Percentiles rank a stretch among this genome's conserved stretches.
Evolutionary conservation across 2,888 invertebrate species (phyloP).

Genomic region (Cryptocheilus praepositus): DNA sequence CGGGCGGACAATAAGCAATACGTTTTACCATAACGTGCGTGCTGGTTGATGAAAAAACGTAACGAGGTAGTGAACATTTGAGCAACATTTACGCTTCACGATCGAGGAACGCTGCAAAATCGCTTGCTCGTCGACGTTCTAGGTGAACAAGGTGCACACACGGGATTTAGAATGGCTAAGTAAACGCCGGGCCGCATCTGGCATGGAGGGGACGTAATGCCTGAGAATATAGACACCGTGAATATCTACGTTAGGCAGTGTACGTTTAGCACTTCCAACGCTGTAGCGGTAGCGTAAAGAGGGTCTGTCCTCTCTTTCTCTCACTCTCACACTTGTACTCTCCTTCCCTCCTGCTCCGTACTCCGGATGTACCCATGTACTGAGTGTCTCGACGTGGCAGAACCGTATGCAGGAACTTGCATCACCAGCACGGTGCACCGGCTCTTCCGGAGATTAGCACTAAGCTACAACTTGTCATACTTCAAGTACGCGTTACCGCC

Average conservation of each 20-base stretch:
- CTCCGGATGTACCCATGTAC: neutral
- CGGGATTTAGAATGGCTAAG: constrained; percentile 57
- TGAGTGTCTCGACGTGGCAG: constrained; percentile 12
- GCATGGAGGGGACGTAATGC: constrained; percentile 54
- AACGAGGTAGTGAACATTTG: too few species aligned
- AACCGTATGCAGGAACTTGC: too few species aligned
- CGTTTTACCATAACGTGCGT: too few species aligned
- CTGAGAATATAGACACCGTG: constrained; percentile 39
- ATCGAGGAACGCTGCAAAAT: constrained; percentile 13
- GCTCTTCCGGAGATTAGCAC: too few species aligned
- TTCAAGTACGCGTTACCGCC: too few species aligned
- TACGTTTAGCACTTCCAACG: constrained; percentile 11
- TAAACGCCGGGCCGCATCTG: constrained; percentile 55
- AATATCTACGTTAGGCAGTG: constrained; percentile 26
- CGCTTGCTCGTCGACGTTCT: constrained; percentile 17
- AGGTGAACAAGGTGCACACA: constrained; percentile 23
- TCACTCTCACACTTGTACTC: constrained; percentile 12
- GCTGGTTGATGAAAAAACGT: too few species aligned
- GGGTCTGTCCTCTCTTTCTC: constrained; percentile 11
- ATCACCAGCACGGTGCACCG: too few species aligned
- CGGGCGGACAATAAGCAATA: too few species aligned
- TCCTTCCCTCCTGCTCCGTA: constrained; percentile 2
- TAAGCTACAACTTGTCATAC: too few species aligned
- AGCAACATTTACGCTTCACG: too few species aligned
- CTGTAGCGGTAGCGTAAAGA: neutral